Percentiles rank a stretch among this genome's conserved stretches.
Conservation (phyloP, 2,113 vertebrate genomes). For the Zosterops pallidus region DNA sequence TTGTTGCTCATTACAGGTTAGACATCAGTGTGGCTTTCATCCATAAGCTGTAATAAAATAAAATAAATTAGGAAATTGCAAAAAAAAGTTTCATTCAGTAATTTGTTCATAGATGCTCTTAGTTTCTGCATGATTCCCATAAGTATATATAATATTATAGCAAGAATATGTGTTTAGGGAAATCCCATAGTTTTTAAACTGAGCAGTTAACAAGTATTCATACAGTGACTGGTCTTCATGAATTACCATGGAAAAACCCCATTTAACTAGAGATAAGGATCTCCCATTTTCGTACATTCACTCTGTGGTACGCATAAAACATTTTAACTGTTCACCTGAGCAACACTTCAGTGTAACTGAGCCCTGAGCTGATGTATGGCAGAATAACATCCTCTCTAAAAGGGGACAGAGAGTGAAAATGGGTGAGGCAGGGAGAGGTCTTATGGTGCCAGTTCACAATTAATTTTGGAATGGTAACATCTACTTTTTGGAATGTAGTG, state of each 20-base stretch:
- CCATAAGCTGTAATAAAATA: conserved; percentile 43
- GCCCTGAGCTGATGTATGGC: neutral
- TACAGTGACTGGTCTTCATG: neutral
- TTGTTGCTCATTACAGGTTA: neutral
- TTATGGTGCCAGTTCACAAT: neutral
- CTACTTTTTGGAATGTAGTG: neutral
- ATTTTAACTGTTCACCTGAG: neutral
- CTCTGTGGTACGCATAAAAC: neutral
- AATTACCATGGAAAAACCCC: neutral
- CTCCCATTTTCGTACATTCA: neutral
- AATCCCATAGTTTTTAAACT: neutral
- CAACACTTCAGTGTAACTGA: neutral
- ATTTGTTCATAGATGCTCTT: neutral
- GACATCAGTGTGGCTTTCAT: neutral
- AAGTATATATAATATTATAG: neutral
- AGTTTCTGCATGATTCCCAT: neutral
- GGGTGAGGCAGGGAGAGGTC: neutral
- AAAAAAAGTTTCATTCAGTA: neutral
- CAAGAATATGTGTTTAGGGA: neutral
- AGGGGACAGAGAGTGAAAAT: neutral
- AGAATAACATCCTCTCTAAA: neutral
- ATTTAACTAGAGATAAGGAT: neutral
- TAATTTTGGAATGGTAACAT: neutral
- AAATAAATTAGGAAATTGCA: neutral
- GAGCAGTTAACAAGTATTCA: neutral